phyloP scores from a whole-genome alignment of 2,888 invertebrate species.

The Arrhopalites spinosus region DNA sequence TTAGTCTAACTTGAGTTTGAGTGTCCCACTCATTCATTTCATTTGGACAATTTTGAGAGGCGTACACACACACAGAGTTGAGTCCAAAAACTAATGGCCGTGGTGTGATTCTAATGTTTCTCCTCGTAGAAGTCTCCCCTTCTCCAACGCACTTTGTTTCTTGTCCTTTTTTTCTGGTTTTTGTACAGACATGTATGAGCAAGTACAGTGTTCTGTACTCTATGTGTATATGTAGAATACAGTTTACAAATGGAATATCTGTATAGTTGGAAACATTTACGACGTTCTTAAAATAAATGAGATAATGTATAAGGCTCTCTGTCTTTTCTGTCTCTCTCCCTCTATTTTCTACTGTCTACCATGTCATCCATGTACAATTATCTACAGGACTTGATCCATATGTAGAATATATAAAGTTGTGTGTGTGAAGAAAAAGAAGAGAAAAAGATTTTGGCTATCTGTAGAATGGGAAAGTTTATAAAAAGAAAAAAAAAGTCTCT shows the following conservation, averaged over 20 bases:
- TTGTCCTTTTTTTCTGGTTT: not conserved
- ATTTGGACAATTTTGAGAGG: not conserved
- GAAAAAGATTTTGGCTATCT: no score
- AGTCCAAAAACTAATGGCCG: constrained; percentile 7
- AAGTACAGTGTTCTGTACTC: not conserved
- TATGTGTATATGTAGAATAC: not conserved
- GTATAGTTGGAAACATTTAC: not conserved
- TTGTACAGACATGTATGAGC: not conserved
- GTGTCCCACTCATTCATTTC: constrained; percentile 17
- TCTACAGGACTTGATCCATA: no score
- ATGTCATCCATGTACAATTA: no score
- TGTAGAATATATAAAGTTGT: no score
- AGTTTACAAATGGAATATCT: not conserved
- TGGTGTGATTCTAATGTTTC: constrained; percentile 17
- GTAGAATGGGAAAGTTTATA: no score
- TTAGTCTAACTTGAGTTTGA: constrained; percentile 13
- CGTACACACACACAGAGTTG: not conserved
- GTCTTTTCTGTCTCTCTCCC: no score
- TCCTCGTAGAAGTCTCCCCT: not conserved
- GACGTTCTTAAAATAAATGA: not conserved
- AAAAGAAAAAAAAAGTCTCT: no score
- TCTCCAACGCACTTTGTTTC: not conserved
- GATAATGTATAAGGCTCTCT: not conserved
- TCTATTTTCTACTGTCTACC: no score
- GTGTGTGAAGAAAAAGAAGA: no score